Base-by-base conservation (phyloP, 1,140 invertebrate species). In the Cherax destructor region DNA sequence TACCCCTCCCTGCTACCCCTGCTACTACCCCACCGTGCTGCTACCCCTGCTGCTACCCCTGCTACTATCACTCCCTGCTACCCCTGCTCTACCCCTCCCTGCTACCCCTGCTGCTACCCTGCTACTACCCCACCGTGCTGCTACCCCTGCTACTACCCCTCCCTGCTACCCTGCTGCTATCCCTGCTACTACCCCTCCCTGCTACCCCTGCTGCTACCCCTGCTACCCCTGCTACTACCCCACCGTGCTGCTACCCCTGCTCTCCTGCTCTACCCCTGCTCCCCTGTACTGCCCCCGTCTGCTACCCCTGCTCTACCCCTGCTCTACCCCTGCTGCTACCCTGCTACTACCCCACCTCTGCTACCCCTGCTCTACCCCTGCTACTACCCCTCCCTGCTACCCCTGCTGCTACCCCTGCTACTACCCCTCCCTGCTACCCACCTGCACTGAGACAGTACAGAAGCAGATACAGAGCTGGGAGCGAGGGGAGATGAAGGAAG, bases 401-500 rank as follows among this genome's bases (percentile, higher is more conserved):
- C 18, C 47, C 11, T 30, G n/a, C 41, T 41, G 30, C 30, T 41
- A n/a, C 61, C 18, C 47, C 11, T 30, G n/a, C 41, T 41, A 2
- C 30, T 41, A 41, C 30, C 56, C 18, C 81, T 1, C 4, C 59
- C 30, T 30, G 10, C 4, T 6, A 61, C 94, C 94, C 94, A 97
- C 96, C 96, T 98, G 97, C 13, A 98, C 95, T 59, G 95, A 96
- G n/a, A 99, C 96, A 24, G 99, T 95, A 81, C 96, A 96, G 74
- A 96, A 95, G 94, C 98, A 99, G 93, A 99, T 99, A 92, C 98
- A 96, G 56, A 99, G 95, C 94, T 99, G 98, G 1, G 98, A 99
- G 93, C 97, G 96, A 1, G 98, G 98, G 61, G 98, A 98, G 93
- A 99, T 99, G 94, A 99, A 98, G 24, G 96, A 97, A 7, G 98